A percentile compares a stretch with the other conserved stretches of the same genome.
phyloP scores from a whole-genome alignment of 1,140 invertebrate genomes.

The Bombus huntii region DNA sequence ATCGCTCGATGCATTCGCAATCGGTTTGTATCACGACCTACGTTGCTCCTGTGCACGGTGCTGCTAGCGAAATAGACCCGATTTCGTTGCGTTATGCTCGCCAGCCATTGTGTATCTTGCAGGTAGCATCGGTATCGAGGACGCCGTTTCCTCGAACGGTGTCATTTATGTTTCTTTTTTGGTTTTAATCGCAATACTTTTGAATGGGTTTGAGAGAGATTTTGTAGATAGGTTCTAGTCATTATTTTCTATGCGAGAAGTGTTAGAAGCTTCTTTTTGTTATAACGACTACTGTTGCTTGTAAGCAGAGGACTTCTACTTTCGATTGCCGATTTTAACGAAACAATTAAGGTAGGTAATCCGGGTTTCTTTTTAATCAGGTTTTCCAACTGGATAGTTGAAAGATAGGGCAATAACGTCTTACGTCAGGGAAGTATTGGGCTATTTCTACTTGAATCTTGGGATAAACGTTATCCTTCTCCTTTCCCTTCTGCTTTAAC shows the following conservation, averaged over 20 bases:
- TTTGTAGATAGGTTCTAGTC: neutral
- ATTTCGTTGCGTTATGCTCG: slow-evolving; percentile 2
- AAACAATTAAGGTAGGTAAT: too few relatives aligned
- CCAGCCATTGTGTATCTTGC: neutral
- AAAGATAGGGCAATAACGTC: too few relatives aligned
- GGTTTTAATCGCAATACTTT: neutral
- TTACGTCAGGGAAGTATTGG: too few relatives aligned
- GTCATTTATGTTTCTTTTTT: neutral
- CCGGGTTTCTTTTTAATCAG: too few relatives aligned
- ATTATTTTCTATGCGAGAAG: neutral
- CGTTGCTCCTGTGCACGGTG: neutral
- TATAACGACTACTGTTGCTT: neutral
- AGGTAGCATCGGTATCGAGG: neutral
- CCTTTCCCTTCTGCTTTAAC: neutral
- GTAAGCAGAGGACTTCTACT: too few relatives aligned
- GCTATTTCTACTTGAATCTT: neutral
- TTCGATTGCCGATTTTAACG: too few relatives aligned
- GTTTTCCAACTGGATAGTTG: too few relatives aligned
- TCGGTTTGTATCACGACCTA: slow-evolving; percentile 18
- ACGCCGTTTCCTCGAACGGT: neutral
- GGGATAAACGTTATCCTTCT: neutral
- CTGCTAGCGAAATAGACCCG: slow-evolving; percentile 17
- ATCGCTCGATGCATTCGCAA: neutral
- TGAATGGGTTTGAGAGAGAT: neutral
- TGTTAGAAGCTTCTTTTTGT: neutral